These are phyloP conservation scores for Tryphoninae sp. DNA, from an alignment of 2,888 invertebrate species.

Conservation along the genomic window DNA sequence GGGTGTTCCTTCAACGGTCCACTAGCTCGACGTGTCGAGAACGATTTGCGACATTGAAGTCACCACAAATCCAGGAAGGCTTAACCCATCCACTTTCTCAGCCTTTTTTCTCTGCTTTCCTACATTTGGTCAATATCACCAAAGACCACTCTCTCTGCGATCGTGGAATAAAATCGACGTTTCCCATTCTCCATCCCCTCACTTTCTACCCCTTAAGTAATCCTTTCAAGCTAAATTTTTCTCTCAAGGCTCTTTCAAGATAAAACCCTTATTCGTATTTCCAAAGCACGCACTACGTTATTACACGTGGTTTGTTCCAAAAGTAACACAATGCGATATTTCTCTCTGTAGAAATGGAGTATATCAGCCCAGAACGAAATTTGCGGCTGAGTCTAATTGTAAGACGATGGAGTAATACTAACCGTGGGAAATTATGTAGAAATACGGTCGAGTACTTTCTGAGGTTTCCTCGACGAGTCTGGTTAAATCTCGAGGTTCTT, in stretches of 20 bases:
- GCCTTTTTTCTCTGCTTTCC: neutral
- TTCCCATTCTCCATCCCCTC: neutral
- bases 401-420: constrained; percentile 3
- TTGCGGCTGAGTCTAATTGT: neutral
- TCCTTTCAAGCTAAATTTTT: constrained; percentile 34
- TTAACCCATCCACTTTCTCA: constrained; percentile 23
- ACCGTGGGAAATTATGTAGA: constrained; percentile 14
- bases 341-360: neutral
- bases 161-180: constrained; percentile 46
- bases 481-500: constrained; percentile 29
- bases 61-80: constrained; percentile 11
- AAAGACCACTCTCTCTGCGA: constrained; percentile 36
- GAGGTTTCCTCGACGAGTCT: neutral
- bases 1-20: constrained; percentile 12
- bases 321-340: constrained; percentile 32
- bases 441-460: neutral
- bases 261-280: constrained; percentile 32
- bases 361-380: neutral
- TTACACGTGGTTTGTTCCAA: constrained; percentile 20
- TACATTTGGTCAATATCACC: constrained; percentile 39
- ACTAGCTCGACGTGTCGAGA: neutral
- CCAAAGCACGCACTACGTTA: constrained; percentile 37
- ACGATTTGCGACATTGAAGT: constrained; percentile 26
- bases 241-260: neutral
- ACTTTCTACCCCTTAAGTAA: constrained; percentile 6